A percentile compares a stretch with the other conserved stretches of the same genome.
phyloP scores from a whole-genome alignment of 2,797 vertebrate genomes.

The Leptodactylus fallax region DNA sequence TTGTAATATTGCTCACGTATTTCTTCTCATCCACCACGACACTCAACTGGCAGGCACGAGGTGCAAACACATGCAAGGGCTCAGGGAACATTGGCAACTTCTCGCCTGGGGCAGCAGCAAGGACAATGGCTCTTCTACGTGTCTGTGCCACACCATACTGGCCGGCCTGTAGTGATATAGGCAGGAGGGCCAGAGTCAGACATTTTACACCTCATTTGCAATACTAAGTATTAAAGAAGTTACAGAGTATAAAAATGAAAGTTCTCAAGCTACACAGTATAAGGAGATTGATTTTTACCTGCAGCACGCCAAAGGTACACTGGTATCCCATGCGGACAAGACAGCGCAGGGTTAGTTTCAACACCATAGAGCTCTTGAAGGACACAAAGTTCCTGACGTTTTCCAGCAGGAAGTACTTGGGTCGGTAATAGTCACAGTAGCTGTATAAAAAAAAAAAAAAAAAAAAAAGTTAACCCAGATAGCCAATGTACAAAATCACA shows the following conservation, averaged over 20 bases:
- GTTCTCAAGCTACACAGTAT: too few relatives aligned
- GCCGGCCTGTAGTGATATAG: slow-evolving; percentile 81
- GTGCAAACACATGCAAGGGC: slow-evolving; percentile 93
- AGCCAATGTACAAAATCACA: too few relatives aligned
- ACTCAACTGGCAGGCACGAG: slow-evolving; percentile 91
- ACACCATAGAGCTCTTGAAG: slow-evolving; percentile 95
- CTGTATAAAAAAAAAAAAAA: slow-evolving; percentile 75
- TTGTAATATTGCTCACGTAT: slow-evolving; percentile 92
- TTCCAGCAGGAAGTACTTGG: slow-evolving; percentile 93
- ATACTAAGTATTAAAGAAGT: too few relatives aligned
- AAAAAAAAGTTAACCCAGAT: too few relatives aligned
- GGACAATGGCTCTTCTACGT: slow-evolving; percentile 89
- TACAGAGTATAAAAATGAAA: too few relatives aligned
- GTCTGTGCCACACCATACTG: slow-evolving; percentile 97
- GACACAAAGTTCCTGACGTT: slow-evolving; percentile 97
- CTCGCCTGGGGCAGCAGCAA: slow-evolving; percentile 93
- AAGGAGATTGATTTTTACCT: slow-evolving; percentile 76
- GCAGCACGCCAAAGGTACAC: slow-evolving; percentile 95
- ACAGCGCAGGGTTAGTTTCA: slow-evolving; percentile 94
- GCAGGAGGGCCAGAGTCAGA: background rate
- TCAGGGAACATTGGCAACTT: slow-evolving; percentile 92
- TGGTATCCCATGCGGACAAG: slow-evolving; percentile 98
- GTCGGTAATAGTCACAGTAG: slow-evolving; percentile 97
- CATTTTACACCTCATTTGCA: too few relatives aligned
- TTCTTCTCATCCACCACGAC: slow-evolving; percentile 94